Evolutionary conservation across 2,888 invertebrate genomes (phyloP).

Genomic region (Erebia epiphron): DNA sequence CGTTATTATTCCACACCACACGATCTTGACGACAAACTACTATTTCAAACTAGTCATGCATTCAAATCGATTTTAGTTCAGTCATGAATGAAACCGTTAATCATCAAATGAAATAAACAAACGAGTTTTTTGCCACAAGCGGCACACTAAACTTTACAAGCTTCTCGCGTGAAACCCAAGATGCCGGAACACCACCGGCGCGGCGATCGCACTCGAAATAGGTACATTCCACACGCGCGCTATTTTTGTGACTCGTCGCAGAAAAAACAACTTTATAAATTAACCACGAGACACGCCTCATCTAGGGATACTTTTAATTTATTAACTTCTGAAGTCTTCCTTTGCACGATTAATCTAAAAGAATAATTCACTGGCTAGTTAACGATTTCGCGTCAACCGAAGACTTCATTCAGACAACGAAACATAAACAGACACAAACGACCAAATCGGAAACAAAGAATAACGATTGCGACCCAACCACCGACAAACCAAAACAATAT

Average conservation of each 20-base stretch:
- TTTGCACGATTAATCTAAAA: background rate
- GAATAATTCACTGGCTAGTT: background rate
- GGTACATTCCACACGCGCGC: background rate
- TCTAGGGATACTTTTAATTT: background rate
- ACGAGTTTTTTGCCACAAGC: too few species aligned
- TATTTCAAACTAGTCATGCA: background rate
- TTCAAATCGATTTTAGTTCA: background rate
- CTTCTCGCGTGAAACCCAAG: background rate
- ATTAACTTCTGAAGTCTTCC: background rate
- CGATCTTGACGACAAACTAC: background rate
- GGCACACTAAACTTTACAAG: background rate
- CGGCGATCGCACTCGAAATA: background rate
- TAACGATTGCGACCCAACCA: background rate
- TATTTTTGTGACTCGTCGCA: background rate
- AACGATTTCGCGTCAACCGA: background rate
- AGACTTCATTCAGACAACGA: slow-evolving; percentile 3
- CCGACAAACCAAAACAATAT: slow-evolving; percentile 12
- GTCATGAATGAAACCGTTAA: slow-evolving; percentile 4
- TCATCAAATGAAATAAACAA: background rate
- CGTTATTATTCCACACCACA: too few species aligned
- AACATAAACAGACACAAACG: background rate
- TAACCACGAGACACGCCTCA: background rate
- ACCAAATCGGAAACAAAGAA: background rate
- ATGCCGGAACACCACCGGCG: background rate
- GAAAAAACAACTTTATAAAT: background rate